phyloP scores from a whole-genome alignment of 2,888 invertebrate genomes.

The Pilophorus perplexus region DNA sequence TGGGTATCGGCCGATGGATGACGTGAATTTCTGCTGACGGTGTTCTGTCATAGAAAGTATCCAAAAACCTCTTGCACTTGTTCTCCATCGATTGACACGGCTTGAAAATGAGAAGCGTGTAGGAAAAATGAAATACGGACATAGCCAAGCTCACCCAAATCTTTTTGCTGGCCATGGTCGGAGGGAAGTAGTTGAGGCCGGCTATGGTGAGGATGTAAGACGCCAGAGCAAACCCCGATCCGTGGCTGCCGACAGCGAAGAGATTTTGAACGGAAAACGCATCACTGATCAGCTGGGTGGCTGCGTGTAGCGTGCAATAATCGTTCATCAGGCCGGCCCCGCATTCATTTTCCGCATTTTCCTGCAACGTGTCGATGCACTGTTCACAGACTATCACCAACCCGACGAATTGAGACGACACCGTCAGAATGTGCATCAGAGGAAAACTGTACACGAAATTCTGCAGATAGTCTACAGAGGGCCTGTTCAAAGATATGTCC shows the following conservation, averaged over 20 bases:
- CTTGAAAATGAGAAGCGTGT: background rate
- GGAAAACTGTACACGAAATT: background rate
- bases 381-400: background rate
- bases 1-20: background rate
- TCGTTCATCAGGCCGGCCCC: background rate
- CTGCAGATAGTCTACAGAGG: background rate
- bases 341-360: background rate
- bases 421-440: conserved; percentile 11
- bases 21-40: background rate
- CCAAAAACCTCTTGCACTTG: background rate
- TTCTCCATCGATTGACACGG: background rate
- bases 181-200: background rate
- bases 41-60: background rate
- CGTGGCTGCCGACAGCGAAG: background rate
- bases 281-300: background rate
- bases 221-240: background rate
- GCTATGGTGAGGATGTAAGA: background rate
- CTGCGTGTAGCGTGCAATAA: background rate
- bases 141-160: background rate
- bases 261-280: conserved; percentile 7
- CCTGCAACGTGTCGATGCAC: background rate
- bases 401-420: conserved; percentile 9
- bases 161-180: background rate
- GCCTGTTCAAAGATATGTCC: background rate
- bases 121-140: background rate